Percentiles rank a stretch among this genome's conserved stretches.
Conservation (phyloP, 2,888 invertebrate species). For the Drosophila cognata region DNA sequence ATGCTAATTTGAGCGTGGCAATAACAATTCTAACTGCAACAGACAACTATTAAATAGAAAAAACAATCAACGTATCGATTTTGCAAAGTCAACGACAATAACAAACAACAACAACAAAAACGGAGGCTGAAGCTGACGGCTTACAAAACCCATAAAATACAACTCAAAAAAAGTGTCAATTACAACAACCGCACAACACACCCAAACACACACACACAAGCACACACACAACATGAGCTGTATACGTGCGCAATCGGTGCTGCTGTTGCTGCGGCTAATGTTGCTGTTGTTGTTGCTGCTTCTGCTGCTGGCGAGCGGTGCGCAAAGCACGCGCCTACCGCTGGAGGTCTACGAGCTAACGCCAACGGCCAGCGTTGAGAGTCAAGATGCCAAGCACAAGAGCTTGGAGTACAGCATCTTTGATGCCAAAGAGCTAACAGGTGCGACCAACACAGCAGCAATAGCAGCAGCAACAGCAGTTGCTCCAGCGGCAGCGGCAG, state of each 20-base stretch:
- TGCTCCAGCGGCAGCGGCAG: slow-evolving; percentile 17
- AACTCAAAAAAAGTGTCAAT: slow-evolving; percentile 74
- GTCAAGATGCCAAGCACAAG: slow-evolving; percentile 62
- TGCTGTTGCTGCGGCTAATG: slow-evolving; percentile 51
- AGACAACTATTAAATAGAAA: slow-evolving; percentile 25
- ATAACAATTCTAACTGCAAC: slow-evolving; percentile 7
- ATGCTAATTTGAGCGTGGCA: slow-evolving; percentile 46
- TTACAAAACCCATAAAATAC: slow-evolving; percentile 39
- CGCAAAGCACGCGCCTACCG: slow-evolving; percentile 82
- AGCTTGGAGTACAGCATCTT: slow-evolving; percentile 78
- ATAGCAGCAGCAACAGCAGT: slow-evolving; percentile 29
- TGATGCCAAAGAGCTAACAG: slow-evolving; percentile 71
- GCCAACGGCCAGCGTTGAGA: slow-evolving; percentile 59
- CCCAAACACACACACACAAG: slow-evolving; percentile 39
- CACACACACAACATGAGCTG: slow-evolving; percentile 40
- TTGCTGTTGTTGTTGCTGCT: slow-evolving; percentile 44
- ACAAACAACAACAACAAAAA: slow-evolving; percentile 11
- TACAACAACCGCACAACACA: slow-evolving; percentile 67
- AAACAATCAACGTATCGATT: slow-evolving; percentile 58
- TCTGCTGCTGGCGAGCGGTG: slow-evolving; percentile 46
- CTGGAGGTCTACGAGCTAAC: slow-evolving; percentile 84
- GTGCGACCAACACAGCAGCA: slow-evolving; percentile 30
- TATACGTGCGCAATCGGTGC: slow-evolving; percentile 43
- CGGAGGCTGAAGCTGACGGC: slow-evolving; percentile 18
- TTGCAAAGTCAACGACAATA: slow-evolving; percentile 48